Base-by-base conservation (phyloP, 2,888 invertebrate species). In the Allacma fusca region DNA sequence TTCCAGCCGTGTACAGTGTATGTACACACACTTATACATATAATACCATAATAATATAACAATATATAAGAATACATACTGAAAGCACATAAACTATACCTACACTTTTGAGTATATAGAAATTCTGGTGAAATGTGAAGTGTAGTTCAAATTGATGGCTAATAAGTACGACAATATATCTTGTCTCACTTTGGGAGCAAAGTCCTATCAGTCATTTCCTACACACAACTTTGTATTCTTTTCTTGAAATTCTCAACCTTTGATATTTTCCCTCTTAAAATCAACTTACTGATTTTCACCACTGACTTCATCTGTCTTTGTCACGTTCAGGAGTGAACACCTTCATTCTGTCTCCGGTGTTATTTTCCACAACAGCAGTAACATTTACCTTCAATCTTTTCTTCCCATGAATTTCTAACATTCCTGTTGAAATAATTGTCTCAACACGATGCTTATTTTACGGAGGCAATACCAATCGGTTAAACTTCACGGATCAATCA, bases 301-400 rank as follows among this genome's bases (percentile, higher is more conserved):
- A 68, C 78, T 68, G 78, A 76, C 76, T 75, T 78, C 76, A 78
- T 78, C 78, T 62, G 78, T 78, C 78, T 72, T 59, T 76, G 78
- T 76, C 78, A 76, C 29, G 44, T 65, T 50, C 50, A 2, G 9
- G 16, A 50, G 16, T 50, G n/a, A 13, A n/a, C 9, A 64, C 9
- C 13, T 26, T 64, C 64, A 24, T 59, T 19, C 21, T 26, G 5
- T 67, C 28, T 24, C 12, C 67, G 26, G 7, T 9, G 24, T 12
- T 67, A 67, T 24, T 67, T 23, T 12, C 19, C 19, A 5, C 40
- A 40, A 40, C 13, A 13, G 13, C 40, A 40, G 5, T 40, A 13
- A 13, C 40, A 40, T 40, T 40, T 13, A 40, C 50, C 34, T 9
- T 34, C 5, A 9, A 34, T 34, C 34, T 34, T 9, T 19, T 34